These are phyloP conservation scores for Tachystola acroxantha DNA, from an alignment of 2,888 invertebrate genomes.

Conservation along the genomic window DNA sequence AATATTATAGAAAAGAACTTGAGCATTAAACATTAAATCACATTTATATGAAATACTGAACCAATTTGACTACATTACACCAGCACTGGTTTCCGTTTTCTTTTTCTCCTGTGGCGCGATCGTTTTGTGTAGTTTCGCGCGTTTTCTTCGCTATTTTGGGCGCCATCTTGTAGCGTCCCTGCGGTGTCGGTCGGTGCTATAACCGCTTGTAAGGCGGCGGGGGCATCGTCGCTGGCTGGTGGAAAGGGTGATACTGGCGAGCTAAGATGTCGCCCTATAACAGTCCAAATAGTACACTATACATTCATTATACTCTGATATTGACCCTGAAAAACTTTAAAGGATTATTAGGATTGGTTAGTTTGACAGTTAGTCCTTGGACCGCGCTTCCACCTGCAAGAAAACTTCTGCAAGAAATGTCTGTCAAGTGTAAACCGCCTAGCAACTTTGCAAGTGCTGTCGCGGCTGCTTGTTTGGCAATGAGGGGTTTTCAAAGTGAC, in stretches of 20 bases:
- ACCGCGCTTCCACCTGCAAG: too few relatives aligned
- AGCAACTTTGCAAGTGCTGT: too few relatives aligned
- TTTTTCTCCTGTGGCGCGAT: constrained; percentile 45
- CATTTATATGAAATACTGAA: constrained; percentile 19
- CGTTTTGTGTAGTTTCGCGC: constrained; percentile 25
- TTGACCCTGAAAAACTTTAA: constrained; percentile 11
- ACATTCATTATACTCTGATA: constrained; percentile 50
- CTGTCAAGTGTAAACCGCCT: too few relatives aligned
- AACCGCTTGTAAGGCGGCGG: constrained; percentile 65
- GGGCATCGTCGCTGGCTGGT: constrained; percentile 59
- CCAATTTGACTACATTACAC: constrained; percentile 37
- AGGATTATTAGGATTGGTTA: constrained; percentile 17
- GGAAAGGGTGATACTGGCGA: constrained; percentile 69
- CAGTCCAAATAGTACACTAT: constrained; percentile 63
- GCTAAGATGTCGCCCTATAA: constrained; percentile 71
- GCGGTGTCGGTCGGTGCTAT: constrained; percentile 55
- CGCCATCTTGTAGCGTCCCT: constrained; percentile 11
- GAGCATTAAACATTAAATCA: constrained; percentile 18
- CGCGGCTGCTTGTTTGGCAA: too few relatives aligned
- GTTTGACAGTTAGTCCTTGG: too few relatives aligned
- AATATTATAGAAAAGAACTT: too few relatives aligned
- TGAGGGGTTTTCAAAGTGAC: too few relatives aligned
- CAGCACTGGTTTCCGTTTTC: constrained; percentile 64
- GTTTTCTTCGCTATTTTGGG: constrained; percentile 9
- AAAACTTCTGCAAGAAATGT: too few relatives aligned